Evolutionary conservation across 1,140 invertebrate species (phyloP).

Genomic region (Cotesia typhae): DNA sequence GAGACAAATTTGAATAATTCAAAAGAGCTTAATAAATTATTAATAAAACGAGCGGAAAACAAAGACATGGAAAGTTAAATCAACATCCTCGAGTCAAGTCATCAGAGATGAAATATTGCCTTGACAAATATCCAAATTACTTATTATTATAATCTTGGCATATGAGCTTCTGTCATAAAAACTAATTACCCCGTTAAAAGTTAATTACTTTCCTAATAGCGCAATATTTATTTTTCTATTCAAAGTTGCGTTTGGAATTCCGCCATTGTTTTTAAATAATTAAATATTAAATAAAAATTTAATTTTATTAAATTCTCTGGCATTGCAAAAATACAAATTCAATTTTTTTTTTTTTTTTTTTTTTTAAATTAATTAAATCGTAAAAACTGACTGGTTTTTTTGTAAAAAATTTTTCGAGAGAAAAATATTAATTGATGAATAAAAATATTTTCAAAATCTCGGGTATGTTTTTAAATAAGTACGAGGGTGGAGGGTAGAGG

Average conservation of each 20-base stretch:
- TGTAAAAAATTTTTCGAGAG: too few relatives aligned
- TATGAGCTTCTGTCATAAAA: constrained; percentile 11
- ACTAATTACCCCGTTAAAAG: background rate
- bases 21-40: background rate
- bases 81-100: too few relatives aligned
- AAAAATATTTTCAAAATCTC: constrained; percentile 17
- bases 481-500: background rate
- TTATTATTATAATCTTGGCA: background rate
- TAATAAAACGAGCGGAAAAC: too few relatives aligned
- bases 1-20: background rate
- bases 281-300: background rate
- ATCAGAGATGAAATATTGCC: background rate
- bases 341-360: too few relatives aligned
- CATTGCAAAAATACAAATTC: too few relatives aligned
- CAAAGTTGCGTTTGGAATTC: constrained; percentile 9
- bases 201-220: constrained; percentile 13
- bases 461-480: constrained; percentile 6
- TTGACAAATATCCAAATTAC: constrained; percentile 17
- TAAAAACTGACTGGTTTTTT: too few relatives aligned
- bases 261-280: constrained; percentile 10
- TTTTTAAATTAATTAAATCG: too few relatives aligned
- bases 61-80: too few relatives aligned
- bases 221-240: background rate
- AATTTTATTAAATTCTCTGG: too few relatives aligned
- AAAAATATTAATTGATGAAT: too few relatives aligned